phyloP scores from a whole-genome alignment of 2,113 vertebrate genomes.

The Proteles cristata region DNA sequence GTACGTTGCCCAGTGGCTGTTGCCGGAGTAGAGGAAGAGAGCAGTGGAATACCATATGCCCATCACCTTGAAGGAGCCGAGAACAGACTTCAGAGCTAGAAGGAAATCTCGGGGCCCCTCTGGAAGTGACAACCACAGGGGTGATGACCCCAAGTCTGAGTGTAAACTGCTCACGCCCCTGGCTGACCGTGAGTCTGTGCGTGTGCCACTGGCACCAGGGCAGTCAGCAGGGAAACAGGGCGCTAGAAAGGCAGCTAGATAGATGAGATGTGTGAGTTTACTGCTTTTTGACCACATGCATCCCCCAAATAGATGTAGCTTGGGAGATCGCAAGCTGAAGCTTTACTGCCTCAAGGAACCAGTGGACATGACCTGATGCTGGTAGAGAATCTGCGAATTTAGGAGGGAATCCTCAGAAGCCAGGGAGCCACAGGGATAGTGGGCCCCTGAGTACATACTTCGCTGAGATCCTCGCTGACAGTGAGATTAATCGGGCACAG shows the following conservation, averaged over 20 bases:
- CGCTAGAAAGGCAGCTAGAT: not conserved
- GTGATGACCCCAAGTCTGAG: not conserved
- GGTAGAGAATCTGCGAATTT: not conserved
- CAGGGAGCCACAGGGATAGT: not conserved
- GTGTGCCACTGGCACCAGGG: not conserved
- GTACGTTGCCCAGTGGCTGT: not conserved
- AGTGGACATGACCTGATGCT: not conserved
- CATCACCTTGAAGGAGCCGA: not conserved
- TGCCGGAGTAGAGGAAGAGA: not conserved
- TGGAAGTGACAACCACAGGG: not conserved
- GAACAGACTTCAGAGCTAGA: not conserved
- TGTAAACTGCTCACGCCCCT: not conserved
- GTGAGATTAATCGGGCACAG: not conserved
- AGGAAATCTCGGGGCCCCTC: not conserved
- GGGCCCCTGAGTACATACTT: too few relatives aligned
- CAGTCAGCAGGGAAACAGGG: not conserved
- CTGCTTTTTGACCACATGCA: not conserved
- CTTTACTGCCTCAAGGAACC: not conserved
- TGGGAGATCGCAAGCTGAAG: not conserved
- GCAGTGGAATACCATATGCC: not conserved
- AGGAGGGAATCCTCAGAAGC: not conserved
- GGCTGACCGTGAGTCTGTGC: not conserved
- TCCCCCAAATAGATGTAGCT: not conserved
- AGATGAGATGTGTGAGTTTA: too few relatives aligned
- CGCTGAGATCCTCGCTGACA: not conserved